These are phyloP conservation scores for Propithecus deckenii DNA, from an alignment of 2,797 vertebrate genomes.

Conservation along the genomic window DNA sequence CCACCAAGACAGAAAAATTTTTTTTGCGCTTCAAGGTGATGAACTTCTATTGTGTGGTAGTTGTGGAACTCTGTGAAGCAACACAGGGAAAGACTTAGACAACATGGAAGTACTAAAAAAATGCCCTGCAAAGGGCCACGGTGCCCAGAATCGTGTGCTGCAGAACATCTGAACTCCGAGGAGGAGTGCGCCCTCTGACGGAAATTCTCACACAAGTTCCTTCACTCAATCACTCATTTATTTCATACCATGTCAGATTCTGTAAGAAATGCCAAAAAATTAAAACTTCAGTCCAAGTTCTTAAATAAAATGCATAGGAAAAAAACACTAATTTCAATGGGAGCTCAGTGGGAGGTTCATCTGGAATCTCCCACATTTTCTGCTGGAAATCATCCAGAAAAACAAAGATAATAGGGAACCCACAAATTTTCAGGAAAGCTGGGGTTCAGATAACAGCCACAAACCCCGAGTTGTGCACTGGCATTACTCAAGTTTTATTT, in stretches of 20 bases:
- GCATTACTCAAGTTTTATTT: not conserved
- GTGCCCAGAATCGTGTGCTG: not conserved
- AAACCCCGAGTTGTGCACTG: not conserved
- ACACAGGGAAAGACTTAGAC: not conserved
- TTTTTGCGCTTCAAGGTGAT: not conserved
- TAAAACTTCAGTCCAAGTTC: not conserved
- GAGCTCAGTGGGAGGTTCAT: not conserved
- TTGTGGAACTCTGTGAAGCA: not conserved
- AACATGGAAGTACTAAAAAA: not conserved
- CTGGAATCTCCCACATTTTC: not conserved
- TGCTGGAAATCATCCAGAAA: not conserved
- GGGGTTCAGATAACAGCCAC: not conserved
- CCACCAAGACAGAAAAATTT: not conserved
- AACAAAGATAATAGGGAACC: not conserved
- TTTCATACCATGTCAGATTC: not conserved
- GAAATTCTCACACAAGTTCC: not conserved
- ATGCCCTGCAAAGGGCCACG: fast-evolving
- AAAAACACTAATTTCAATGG: not conserved
- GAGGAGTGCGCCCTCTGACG: not conserved
- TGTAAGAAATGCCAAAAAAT: not conserved
- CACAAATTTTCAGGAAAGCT: not conserved
- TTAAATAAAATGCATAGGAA: not conserved
- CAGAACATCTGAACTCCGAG: not conserved
- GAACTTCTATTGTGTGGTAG: not conserved
- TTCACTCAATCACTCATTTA: not conserved